Evolutionary conservation across 1,140 invertebrate genomes (phyloP).

Genomic region (Scaptomyza hsui): DNA sequence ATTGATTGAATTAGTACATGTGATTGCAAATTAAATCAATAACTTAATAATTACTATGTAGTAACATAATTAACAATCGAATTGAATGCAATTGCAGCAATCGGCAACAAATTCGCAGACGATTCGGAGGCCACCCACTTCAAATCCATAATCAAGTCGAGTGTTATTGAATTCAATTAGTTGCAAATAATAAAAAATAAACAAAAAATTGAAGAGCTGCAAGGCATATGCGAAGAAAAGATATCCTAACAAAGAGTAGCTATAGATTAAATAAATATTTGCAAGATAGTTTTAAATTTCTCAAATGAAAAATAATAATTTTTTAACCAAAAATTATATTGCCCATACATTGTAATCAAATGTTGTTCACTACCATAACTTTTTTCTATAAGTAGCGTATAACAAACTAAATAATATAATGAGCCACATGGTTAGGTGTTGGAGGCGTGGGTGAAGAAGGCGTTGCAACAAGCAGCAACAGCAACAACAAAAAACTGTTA

Average conservation of each 20-base stretch:
- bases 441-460: slow-evolving; percentile 58
- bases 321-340: too few relatives aligned
- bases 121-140: slow-evolving; percentile 64
- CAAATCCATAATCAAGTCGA: slow-evolving; percentile 53
- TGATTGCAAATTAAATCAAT: slow-evolving; percentile 1
- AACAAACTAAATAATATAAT: slow-evolving; percentile 55
- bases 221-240: not conserved
- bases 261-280: not conserved
- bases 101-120: not conserved
- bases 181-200: slow-evolving; percentile 24
- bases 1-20: slow-evolving; percentile 28
- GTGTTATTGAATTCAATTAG: slow-evolving; percentile 38
- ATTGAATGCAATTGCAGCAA: slow-evolving; percentile 14
- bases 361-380: too few relatives aligned
- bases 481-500: slow-evolving; percentile 3
- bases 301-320: too few relatives aligned
- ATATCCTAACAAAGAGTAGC: not conserved
- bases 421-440: slow-evolving; percentile 35
- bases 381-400: slow-evolving; percentile 28
- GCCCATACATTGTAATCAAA: too few relatives aligned
- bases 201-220: not conserved
- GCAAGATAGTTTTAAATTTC: too few relatives aligned
- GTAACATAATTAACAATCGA: not conserved
- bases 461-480: slow-evolving; percentile 27
- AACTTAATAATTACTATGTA: not conserved